phyloP scores from a whole-genome alignment of 53 echinoderm and acorn worm genomes.

The Stichopus horrens region DNA sequence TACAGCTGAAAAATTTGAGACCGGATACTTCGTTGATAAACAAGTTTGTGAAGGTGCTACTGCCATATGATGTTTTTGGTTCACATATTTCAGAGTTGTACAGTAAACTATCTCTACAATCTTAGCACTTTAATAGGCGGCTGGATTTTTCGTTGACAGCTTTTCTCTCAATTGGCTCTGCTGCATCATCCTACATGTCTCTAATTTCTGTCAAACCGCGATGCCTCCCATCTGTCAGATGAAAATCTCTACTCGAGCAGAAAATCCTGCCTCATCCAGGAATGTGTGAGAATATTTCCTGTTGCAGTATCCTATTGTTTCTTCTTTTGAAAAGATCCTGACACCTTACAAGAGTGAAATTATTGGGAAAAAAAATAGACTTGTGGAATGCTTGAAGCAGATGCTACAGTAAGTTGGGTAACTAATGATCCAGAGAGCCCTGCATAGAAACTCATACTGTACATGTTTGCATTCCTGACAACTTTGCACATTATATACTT shows the following conservation, averaged over 20 bases:
- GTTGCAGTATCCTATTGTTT: too few relatives aligned
- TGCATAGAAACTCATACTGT: background rate
- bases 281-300: too few relatives aligned
- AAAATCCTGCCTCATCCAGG: too few relatives aligned
- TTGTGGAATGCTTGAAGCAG: too few relatives aligned
- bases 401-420: too few relatives aligned
- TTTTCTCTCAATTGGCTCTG: background rate
- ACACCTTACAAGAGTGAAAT: too few relatives aligned
- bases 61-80: background rate
- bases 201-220: too few relatives aligned
- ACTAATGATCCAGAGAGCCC: background rate
- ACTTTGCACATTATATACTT: background rate
- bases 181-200: too few relatives aligned
- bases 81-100: background rate
- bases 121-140: background rate
- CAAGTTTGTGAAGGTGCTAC: conserved; percentile 51
- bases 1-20: conserved; percentile 37
- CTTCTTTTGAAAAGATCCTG: too few relatives aligned
- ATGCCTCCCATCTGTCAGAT: too few relatives aligned
- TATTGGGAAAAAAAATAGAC: too few relatives aligned
- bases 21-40: conserved; percentile 38
- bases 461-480: background rate
- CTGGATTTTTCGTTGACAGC: background rate
- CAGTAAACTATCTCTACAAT: background rate
- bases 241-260: too few relatives aligned